These are phyloP conservation scores for Drosophila nigritarsus DNA, from an alignment of 2,888 invertebrate genomes.

Conservation along the genomic window DNA sequence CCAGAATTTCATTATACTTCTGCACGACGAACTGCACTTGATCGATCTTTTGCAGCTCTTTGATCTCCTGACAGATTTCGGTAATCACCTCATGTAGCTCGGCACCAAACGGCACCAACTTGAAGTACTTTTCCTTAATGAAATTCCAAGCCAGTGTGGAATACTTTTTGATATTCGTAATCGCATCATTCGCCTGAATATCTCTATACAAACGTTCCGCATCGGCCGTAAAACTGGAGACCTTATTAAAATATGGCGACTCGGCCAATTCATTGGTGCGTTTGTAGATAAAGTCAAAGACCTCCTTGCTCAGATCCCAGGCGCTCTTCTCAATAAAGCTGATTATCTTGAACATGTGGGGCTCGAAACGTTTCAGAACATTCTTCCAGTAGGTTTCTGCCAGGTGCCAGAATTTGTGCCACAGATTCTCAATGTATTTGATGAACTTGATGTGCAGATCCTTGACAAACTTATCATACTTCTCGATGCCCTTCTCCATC, in stretches of 20 bases:
- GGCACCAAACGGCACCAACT: constrained; percentile 89
- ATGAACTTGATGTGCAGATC: constrained; percentile 89
- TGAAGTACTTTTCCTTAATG: constrained; percentile 89
- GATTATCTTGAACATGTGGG: constrained; percentile 90
- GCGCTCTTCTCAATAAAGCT: constrained; percentile 91
- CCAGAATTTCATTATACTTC: constrained; percentile 87
- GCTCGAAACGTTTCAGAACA: constrained; percentile 90
- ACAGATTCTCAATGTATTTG: constrained; percentile 90
- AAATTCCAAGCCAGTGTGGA: constrained; percentile 88
- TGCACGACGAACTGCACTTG: constrained; percentile 87
- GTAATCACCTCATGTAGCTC: constrained; percentile 88
- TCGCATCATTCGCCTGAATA: constrained; percentile 90
- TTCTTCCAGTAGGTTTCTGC: constrained; percentile 90
- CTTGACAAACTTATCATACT: constrained; percentile 92
- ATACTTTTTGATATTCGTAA: constrained; percentile 93
- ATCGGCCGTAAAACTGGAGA: constrained; percentile 92
- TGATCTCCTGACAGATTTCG: constrained; percentile 88
- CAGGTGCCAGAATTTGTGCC: constrained; percentile 89
- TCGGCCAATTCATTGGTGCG: constrained; percentile 92
- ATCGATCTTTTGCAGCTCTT: constrained; percentile 87
- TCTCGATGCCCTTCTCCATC: constrained; percentile 89
- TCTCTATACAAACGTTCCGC: constrained; percentile 92
- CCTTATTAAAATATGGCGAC: constrained; percentile 92
- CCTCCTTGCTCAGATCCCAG: constrained; percentile 90
- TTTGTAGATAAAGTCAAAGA: constrained; percentile 92